Evolutionary conservation across 2,888 invertebrate genomes (phyloP), one percentile per base, ranked within the genome.

Genomic region (Parnassius glacialis): DNA sequence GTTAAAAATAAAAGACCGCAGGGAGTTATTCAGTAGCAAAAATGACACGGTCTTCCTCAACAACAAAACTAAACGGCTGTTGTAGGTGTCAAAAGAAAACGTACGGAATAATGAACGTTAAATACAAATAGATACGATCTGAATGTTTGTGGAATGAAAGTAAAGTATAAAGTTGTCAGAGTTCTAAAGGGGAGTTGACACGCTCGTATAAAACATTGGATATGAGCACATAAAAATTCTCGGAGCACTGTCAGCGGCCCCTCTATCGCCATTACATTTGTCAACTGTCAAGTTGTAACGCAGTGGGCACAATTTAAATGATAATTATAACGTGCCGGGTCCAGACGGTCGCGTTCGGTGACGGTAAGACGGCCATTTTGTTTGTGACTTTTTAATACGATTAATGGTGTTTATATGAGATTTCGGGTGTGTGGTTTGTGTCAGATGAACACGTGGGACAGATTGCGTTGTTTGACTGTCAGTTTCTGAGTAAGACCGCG

Each of bases 171-270:
- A 67, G 44, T 76, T 69, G 80, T 65, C 55, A 65, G 69, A 67
- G 69, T 71, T 74, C 70, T 80, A 81, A 85, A 85, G 82, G 83
- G 84, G 84, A 84, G 81, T 76, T 84, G 81, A 84, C 86, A 84
- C 71, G 85, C 73, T 83, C 85, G 77, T 88, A 87, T 88, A 88
- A 87, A 88, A 87, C 82, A 81, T 79, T 89, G 83, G 86, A 88
- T 90, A 90, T 89, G 89, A 87, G 89, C 76, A 80, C 86, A 90
- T 90, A 90, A 90, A 90, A 90, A 90, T 90, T 90, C 88, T 86
- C 83, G 77, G 82, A 83, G 82, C 82, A 86, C 82, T 83, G 85
- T 84, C 86, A 83, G 73, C 80, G 78, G 75, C 79, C 81, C 80
- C 82, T 79, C 81, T 84, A 84, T 84, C 83, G 85, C 83, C 87